Evolutionary conservation across 2,888 invertebrate genomes (phyloP), one percentile per base, ranked within the genome.

Genomic region (Phymatocera aterrima): DNA sequence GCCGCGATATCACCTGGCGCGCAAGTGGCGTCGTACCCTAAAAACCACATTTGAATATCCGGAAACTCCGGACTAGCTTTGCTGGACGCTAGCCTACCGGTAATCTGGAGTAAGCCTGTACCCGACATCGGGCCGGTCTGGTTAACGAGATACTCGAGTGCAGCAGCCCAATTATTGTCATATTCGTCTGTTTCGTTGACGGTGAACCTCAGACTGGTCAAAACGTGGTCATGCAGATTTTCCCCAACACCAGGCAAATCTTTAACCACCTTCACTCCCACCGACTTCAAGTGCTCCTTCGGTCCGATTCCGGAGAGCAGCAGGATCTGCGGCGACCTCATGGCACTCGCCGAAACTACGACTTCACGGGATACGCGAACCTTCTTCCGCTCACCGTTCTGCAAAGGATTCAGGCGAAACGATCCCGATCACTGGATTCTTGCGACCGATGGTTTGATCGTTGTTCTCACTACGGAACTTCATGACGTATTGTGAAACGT

Each of bases 31-130:
- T 93, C 91, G 86, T 92, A 94, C 0, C 94, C 95, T 0, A 92
- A 91, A 86, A 95, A 95, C 90, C 94, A 95, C 85, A 93, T 91
- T 84, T 95, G 95, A 0, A 94, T 87, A 84, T 95, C 95, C 0
- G 95, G 95, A 80, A 93, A 91, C 1, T 93, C 93, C 0, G 93
- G 90, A 5, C 93, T 91, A 0, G 94, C 94, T 78, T 92, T 92
- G 10, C 92, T 92, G 0, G 94, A 93, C 81, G 93, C 92, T 24
- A 94, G 88, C 79, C 93, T 92, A 0, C 94, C 94, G 89, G 95
- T 88, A 5, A 18, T 37, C 21, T 18, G 2, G 15, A 28, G 24
- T 15, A 28, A 15, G 10, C 57, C 57, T 2, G 93, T 92, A 40
- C 57, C 57, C 3, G 57, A 57, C 12, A 57, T 28, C 10, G 57